Conservation (phyloP, 2,888 invertebrate species). For the Apodemia duryi region DNA sequence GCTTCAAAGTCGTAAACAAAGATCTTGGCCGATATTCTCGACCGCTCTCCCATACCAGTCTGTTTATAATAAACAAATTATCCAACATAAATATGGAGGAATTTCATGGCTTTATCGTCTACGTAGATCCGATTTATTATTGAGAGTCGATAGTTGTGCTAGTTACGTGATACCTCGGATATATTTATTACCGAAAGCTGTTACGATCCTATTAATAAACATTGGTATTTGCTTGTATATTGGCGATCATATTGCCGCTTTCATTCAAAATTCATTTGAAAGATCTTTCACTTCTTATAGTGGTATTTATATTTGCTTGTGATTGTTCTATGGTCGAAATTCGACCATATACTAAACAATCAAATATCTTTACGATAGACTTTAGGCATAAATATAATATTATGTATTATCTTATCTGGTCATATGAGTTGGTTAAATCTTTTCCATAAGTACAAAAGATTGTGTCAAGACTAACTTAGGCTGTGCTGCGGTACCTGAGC, state of each 20-base stretch:
- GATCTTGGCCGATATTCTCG: neutral
- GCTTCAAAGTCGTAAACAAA: conserved; percentile 8
- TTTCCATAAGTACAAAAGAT: too few species aligned
- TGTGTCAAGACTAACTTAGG: too few species aligned
- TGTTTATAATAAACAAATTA: conserved; percentile 12
- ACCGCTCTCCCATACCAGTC: neutral
- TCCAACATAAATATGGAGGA: conserved; percentile 12
- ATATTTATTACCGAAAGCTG: neutral
- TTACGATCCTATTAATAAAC: neutral
- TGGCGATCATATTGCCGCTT: neutral
- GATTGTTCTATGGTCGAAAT: too few species aligned
- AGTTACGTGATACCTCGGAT: neutral
- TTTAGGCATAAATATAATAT: too few species aligned
- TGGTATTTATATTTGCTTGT: too few species aligned
- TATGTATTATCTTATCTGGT: too few species aligned
- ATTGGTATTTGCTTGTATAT: neutral
- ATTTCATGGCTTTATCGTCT: conserved; percentile 4
- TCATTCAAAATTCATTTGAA: neutral
- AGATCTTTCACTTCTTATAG: neutral
- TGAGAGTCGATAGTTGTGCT: neutral
- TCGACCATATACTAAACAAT: too few species aligned
- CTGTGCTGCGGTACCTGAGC: too few species aligned
- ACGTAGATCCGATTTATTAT: conserved; percentile 5
- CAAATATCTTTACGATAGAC: too few species aligned
- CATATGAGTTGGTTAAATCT: too few species aligned